A percentile compares a stretch with the other conserved stretches of the same genome.
Evolutionary conservation across 2,113 vertebrate species (phyloP).

Genomic region (Caretta caretta): DNA sequence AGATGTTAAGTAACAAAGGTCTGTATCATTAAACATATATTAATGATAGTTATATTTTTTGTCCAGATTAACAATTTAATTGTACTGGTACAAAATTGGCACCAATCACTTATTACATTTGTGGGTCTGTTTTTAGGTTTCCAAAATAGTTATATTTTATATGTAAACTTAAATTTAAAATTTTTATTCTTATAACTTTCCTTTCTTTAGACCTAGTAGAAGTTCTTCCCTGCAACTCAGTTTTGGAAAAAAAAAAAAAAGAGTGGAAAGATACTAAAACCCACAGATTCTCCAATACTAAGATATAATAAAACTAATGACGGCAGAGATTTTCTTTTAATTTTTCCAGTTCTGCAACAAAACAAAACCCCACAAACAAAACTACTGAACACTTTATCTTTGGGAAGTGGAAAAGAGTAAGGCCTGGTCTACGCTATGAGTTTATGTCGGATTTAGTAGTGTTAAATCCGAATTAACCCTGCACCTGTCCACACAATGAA

Average conservation of each 20-base stretch:
- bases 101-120: background rate
- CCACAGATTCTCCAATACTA: background rate
- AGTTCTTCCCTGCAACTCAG: accelerated
- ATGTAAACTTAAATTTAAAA: background rate
- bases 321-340: background rate
- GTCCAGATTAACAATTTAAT: background rate
- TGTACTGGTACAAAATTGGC: background rate
- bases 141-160: background rate
- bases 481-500: too few species aligned
- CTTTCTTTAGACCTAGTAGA: accelerated
- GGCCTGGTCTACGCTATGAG: too few species aligned
- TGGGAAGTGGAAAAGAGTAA: background rate
- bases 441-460: too few species aligned
- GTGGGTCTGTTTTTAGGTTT: background rate
- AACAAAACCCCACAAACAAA: background rate
- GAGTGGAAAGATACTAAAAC: background rate
- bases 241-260: background rate
- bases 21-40: background rate
- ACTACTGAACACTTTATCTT: background rate
- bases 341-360: background rate
- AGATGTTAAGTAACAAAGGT: background rate
- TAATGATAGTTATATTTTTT: background rate
- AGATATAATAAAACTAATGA: background rate
- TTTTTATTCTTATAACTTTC: background rate
- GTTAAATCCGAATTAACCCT: too few species aligned